Percentiles rank a stretch among this genome's conserved stretches.
phyloP scores from a whole-genome alignment of 1,140 invertebrate genomes.

The Antheraea mylitta region DNA sequence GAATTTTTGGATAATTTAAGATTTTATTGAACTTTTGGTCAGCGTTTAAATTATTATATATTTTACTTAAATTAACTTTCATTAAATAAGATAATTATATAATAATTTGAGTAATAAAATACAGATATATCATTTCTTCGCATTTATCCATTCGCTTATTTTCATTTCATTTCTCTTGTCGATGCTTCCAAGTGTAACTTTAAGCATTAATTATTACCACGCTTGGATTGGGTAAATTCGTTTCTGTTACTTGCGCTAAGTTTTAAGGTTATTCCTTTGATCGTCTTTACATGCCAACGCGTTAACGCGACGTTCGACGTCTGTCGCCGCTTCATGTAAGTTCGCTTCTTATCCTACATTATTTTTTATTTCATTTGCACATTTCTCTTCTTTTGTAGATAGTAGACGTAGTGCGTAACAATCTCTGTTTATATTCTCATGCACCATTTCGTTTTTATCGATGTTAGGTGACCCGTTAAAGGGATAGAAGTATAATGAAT shows the following conservation, averaged over 20 bases:
- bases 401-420: conserved; percentile 56
- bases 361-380: conserved; percentile 66
- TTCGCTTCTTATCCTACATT: conserved; percentile 58
- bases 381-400: conserved; percentile 44
- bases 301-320: conserved; percentile 57
- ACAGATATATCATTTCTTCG: conserved; percentile 22
- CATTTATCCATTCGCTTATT: conserved; percentile 53
- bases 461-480: conserved; percentile 16
- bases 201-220: conserved; percentile 46
- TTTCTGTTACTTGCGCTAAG: conserved; percentile 54
- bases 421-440: conserved; percentile 54
- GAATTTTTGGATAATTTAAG: background rate
- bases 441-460: conserved; percentile 63
- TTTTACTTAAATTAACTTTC: background rate
- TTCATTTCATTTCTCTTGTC: conserved; percentile 44
- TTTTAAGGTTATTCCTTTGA: conserved; percentile 70
- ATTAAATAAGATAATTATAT: no score
- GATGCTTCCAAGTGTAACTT: conserved; percentile 40
- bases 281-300: conserved; percentile 72
- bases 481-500: background rate
- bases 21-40: background rate
- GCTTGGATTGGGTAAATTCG: conserved; percentile 50
- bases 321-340: conserved; percentile 78
- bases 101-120: background rate
- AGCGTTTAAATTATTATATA: background rate